Evolutionary conservation across 2,113 vertebrate species (phyloP).

Genomic region (Gyps fulvus): DNA sequence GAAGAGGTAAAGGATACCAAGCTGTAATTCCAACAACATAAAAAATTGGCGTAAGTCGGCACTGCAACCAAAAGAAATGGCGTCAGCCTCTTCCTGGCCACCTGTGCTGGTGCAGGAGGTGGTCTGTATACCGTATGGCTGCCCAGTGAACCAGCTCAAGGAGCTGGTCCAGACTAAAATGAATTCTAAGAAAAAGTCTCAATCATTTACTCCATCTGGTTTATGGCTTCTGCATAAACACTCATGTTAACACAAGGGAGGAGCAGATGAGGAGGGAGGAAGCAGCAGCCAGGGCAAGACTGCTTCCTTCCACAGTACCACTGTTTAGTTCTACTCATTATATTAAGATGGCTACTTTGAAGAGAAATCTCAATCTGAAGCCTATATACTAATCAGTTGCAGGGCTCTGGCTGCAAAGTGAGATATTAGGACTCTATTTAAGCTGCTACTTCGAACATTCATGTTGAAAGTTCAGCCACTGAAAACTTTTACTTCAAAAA

Average conservation of each 20-base stretch:
- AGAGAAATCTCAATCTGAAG: background rate
- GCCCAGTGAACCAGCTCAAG: background rate
- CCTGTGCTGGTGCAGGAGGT: background rate
- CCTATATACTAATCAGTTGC: background rate
- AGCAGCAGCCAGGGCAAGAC: background rate
- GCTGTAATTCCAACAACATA: background rate
- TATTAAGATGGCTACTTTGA: background rate
- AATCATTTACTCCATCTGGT: background rate
- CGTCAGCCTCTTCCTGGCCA: background rate
- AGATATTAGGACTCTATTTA: background rate
- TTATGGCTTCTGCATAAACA: background rate
- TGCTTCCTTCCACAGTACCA: background rate
- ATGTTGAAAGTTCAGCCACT: background rate
- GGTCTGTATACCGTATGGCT: background rate
- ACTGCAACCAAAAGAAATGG: background rate
- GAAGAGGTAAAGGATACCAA: background rate
- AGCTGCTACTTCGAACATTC: background rate
- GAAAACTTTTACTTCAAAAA: background rate
- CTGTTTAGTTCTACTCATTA: background rate
- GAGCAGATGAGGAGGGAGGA: background rate
- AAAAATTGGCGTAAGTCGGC: background rate
- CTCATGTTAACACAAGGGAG: background rate
- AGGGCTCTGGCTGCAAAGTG: background rate
- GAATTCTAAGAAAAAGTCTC: background rate
- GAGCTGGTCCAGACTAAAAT: background rate